Percentiles rank a stretch among this genome's conserved stretches.
phyloP scores from a whole-genome alignment of 2,888 invertebrate genomes.

The Thumatha senex region DNA sequence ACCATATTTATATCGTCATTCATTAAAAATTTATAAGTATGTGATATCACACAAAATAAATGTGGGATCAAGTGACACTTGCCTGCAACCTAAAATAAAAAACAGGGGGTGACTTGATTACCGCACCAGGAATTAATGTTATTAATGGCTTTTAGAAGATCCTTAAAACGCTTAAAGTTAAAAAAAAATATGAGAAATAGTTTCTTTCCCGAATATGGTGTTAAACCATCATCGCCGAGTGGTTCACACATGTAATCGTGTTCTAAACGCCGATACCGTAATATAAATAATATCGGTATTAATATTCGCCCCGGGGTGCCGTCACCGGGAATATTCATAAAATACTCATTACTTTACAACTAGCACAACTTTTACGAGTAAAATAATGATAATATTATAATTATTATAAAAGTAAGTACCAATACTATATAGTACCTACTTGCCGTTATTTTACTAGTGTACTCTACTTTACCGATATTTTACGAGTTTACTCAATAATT shows the following conservation, averaged over 20 bases:
- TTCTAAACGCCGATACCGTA: conserved; percentile 30
- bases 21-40: too few relatives aligned
- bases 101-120: too few relatives aligned
- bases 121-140: not conserved
- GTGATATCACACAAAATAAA: too few relatives aligned
- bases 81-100: too few relatives aligned
- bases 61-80: too few relatives aligned
- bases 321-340: conserved; percentile 30
- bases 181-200: not conserved
- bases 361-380: conserved; percentile 1
- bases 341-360: conserved; percentile 22
- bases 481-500: conserved; percentile 23
- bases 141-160: not conserved
- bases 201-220: conserved; percentile 15
- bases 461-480: conserved; percentile 26
- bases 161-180: too few relatives aligned
- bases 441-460: not conserved
- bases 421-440: too few relatives aligned
- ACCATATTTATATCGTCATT: too few relatives aligned
- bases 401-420: too few relatives aligned
- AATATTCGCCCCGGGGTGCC: conserved; percentile 44
- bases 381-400: too few relatives aligned
- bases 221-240: conserved; percentile 32
- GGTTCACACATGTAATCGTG: conserved; percentile 32
- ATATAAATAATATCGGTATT: conserved; percentile 43